Base-by-base conservation (phyloP, 2,888 invertebrate genomes). In the Papilio demoleus region DNA sequence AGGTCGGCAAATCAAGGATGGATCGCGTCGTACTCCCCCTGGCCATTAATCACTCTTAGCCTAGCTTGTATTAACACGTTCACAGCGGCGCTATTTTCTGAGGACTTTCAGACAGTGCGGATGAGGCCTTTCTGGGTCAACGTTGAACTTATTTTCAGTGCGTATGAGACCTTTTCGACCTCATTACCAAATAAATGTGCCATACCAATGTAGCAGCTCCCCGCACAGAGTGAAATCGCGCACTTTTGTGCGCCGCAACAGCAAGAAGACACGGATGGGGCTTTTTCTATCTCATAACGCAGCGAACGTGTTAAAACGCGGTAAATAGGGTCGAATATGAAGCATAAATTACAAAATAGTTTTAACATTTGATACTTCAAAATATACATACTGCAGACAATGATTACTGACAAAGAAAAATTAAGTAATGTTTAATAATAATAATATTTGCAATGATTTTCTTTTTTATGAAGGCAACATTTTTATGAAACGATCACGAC, bases 401-500 rank as follows among this genome's bases (percentile, higher is more conserved):
- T 40, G 1, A 42, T 1, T 42, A 4, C 12, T 42, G 17, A 42
- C 12, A 4, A 31, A 31, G 31, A 6, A 4, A 31, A 4, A 31
- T n/a, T 45, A 22, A 47, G 11, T 11, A 12, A 22, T 22, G 19
- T 22, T 22, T 6, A 53, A 31, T 53, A 31, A 9, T 17, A 27
- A 1, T 19, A 62, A 62, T 9, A 62, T 58, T 24, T 27, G 17
- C 8, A n/a, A 8, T n/a, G 9, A 53, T 12, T 9, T 2, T 9
- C n/a, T 31, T 56, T 56, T 56, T 56, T 3, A n/a, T n/a, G n/a
- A 40, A 70, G 64, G 56, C 53, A 67, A 22, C 47, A 70, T 71
- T 70, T 71, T 72, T 70, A 17, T 19, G 19, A 14, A 58, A 36
- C 59, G 63, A 62, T 65, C 61, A 50, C 66, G 58, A 50, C 67